Evolutionary conservation across 2,797 vertebrate genomes (phyloP).

Genomic region (Pseudochirops cupreus): DNA sequence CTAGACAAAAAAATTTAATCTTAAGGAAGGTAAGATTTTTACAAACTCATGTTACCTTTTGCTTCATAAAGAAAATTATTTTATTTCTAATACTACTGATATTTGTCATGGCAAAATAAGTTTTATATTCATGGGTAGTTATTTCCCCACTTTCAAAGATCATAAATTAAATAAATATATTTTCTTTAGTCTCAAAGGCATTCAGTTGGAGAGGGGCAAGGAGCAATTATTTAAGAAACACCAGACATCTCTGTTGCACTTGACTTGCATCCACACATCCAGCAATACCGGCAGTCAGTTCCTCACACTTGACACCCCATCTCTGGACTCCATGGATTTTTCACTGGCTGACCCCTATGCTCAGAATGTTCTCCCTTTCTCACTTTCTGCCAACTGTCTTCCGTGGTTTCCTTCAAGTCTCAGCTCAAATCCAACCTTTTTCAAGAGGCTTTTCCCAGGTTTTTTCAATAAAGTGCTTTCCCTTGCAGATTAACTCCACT

Average conservation of each 20-base stretch:
- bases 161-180: background rate
- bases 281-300: background rate
- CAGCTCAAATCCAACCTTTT: background rate
- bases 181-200: background rate
- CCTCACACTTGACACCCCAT: background rate
- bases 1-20: background rate
- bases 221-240: background rate
- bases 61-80: background rate
- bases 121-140: background rate
- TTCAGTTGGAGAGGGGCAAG: background rate
- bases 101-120: background rate
- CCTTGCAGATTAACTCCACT: background rate
- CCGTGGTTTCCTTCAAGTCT: background rate
- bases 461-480: background rate
- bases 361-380: background rate
- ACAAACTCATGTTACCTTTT: background rate
- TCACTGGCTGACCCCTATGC: background rate
- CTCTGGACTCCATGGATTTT: background rate
- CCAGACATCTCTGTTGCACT: background rate
- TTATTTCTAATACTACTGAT: background rate
- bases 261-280: background rate
- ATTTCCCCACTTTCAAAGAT: background rate
- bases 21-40: background rate
- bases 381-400: background rate
- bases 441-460: background rate